Percentiles rank a stretch among this genome's conserved stretches.
Evolutionary conservation across 2,888 invertebrate genomes (phyloP).

Genomic region (Heliconius hortense): DNA sequence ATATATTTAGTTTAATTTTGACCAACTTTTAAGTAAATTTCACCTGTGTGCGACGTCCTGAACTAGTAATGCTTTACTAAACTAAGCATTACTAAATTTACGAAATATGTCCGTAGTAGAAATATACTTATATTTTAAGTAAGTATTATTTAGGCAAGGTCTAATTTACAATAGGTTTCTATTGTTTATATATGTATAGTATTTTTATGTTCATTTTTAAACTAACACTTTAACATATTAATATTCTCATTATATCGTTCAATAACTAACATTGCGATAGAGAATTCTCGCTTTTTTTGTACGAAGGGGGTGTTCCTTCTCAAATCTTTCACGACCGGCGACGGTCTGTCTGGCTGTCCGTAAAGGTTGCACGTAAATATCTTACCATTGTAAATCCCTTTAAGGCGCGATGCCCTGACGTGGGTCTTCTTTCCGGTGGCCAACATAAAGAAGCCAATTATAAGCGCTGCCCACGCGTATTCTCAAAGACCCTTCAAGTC

Average conservation of each 20-base stretch:
- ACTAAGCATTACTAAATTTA: too few species aligned
- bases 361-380: constrained; percentile 59
- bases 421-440: constrained; percentile 76
- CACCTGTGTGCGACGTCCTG: background rate
- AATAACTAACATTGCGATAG: background rate
- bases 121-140: too few species aligned
- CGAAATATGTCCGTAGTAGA: too few species aligned
- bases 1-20: too few species aligned
- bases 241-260: background rate
- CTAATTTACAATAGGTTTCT: too few species aligned
- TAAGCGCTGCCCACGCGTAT: constrained; percentile 65
- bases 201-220: too few species aligned
- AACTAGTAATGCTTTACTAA: background rate
- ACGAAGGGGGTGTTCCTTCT: background rate
- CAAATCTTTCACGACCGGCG: constrained; percentile 51
- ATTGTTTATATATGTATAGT: too few species aligned
- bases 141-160: too few species aligned
- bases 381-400: constrained; percentile 73
- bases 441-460: constrained; percentile 74
- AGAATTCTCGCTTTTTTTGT: background rate
- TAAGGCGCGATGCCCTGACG: constrained; percentile 67
- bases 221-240: too few species aligned
- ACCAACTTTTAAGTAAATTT: too few species aligned
- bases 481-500: constrained; percentile 61
- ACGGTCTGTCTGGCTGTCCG: constrained; percentile 67